phyloP scores from a whole-genome alignment of 2,888 invertebrate species.

The Elegia similella region DNA sequence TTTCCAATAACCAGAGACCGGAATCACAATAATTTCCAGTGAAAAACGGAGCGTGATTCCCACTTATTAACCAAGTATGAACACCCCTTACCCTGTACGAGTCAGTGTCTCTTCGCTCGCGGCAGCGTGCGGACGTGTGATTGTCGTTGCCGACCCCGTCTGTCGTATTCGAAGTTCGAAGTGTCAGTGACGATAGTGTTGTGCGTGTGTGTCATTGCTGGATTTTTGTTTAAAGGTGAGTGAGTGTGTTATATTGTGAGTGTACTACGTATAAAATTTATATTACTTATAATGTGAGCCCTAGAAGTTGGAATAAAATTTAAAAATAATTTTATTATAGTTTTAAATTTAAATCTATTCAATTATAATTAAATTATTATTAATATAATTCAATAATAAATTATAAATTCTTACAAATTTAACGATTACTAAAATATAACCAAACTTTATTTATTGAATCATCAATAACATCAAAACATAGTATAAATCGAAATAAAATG shows the following conservation, averaged over 20 bases:
- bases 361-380: too few species aligned
- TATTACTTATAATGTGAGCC: too few species aligned
- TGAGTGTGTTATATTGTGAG: neutral
- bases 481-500: too few species aligned
- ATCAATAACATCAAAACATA: too few species aligned
- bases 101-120: constrained; percentile 51
- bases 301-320: too few species aligned
- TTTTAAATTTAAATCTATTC: too few species aligned
- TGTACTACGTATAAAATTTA: too few species aligned
- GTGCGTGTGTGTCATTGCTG: constrained; percentile 5
- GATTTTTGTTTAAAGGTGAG: constrained; percentile 12
- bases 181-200: constrained; percentile 29
- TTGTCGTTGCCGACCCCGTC: constrained; percentile 20
- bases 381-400: too few species aligned
- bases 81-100: constrained; percentile 3
- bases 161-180: constrained; percentile 57
- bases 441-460: too few species aligned
- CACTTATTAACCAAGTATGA: neutral
- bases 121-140: constrained; percentile 44
- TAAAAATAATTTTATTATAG: too few species aligned
- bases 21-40: neutral
- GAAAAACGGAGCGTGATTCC: constrained; percentile 1
- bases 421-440: too few species aligned
- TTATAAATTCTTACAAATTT: too few species aligned
- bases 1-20: neutral